Conservation (phyloP, 2,888 invertebrate species). For the Hirtodrosophila histrioides region DNA sequence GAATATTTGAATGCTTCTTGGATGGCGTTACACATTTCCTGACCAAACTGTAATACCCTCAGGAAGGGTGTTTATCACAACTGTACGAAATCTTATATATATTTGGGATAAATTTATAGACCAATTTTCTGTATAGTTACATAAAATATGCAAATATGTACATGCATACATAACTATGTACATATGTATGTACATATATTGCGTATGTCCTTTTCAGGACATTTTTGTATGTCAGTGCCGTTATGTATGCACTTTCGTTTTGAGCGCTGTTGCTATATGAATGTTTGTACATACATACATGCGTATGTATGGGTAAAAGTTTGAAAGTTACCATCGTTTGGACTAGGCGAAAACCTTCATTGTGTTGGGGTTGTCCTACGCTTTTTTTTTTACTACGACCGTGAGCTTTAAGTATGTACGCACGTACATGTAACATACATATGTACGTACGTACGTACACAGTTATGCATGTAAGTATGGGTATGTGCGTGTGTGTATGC, state of each 20-base stretch:
- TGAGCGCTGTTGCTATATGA: background rate
- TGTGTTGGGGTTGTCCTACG: constrained; percentile 52
- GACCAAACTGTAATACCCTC: too few relatives aligned
- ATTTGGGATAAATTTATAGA: too few relatives aligned
- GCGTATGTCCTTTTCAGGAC: constrained; percentile 29
- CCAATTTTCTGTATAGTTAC: background rate
- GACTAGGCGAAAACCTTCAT: constrained; percentile 33
- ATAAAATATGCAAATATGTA: constrained; percentile 2
- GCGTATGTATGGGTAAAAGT: constrained; percentile 1
- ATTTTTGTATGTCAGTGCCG: constrained; percentile 2
- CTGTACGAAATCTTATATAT: too few relatives aligned
- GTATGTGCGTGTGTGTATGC: constrained; percentile 9
- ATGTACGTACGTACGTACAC: background rate
- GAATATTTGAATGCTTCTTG: too few relatives aligned
- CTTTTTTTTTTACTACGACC: constrained; percentile 36
- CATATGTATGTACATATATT: too few relatives aligned
- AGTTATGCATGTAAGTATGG: constrained; percentile 11
- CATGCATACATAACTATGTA: background rate
- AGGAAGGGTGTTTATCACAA: too few relatives aligned
- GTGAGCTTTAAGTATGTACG: constrained; percentile 35
- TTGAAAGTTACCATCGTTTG: constrained; percentile 11
- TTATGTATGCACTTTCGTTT: constrained; percentile 47
- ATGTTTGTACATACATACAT: background rate
- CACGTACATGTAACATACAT: background rate
- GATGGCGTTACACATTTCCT: too few relatives aligned